Conservation (phyloP, 2,113 vertebrate species). For the Lutjanus erythropterus region DNA sequence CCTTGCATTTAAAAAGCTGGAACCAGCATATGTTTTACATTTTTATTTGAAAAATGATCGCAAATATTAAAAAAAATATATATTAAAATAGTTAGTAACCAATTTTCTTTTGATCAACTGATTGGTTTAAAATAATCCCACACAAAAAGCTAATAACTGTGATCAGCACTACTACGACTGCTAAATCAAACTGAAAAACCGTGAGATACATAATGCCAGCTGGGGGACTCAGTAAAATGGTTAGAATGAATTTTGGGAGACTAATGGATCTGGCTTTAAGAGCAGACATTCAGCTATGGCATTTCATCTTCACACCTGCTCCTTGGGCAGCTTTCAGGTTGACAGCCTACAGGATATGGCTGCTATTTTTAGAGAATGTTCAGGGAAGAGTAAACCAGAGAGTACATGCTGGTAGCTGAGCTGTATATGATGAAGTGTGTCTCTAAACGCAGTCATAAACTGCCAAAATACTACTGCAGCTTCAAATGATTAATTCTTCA, state of each 20-base stretch:
- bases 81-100: too few relatives aligned
- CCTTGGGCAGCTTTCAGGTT: conserved; percentile 63
- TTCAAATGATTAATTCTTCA: neutral
- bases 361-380: conserved; percentile 74
- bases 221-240: neutral
- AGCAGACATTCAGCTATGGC: conserved; percentile 62
- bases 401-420: conserved; percentile 24
- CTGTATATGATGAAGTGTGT: neutral
- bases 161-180: neutral
- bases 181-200: neutral
- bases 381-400: conserved; percentile 39
- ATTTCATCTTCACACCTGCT: conserved; percentile 76
- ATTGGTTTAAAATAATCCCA: neutral
- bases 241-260: conserved; percentile 1
- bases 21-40: too few relatives aligned
- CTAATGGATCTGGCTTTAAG: conserved; percentile 28
- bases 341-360: conserved; percentile 55
- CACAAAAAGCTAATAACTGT: neutral
- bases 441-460: conserved; percentile 19
- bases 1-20: too few relatives aligned
- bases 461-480: neutral
- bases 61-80: too few relatives aligned
- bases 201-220: neutral
- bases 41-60: too few relatives aligned
- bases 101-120: too few relatives aligned